Conservation (phyloP, 2,888 invertebrate genomes). For the Phania funesta region DNA sequence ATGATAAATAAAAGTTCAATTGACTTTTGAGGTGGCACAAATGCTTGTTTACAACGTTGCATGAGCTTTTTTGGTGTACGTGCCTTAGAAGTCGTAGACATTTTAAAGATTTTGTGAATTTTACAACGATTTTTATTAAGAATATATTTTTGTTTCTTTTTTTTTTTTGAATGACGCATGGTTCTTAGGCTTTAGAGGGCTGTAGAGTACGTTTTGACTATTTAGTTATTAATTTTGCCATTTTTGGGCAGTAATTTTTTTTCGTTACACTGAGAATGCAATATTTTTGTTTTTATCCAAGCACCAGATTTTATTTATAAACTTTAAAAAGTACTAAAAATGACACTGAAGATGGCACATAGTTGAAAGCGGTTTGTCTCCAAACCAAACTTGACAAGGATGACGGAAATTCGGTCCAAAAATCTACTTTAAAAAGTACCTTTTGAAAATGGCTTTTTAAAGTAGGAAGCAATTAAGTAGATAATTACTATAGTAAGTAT, state of each 20-base stretch:
- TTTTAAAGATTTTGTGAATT: not conserved
- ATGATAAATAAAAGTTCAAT: constrained; percentile 58
- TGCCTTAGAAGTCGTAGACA: not conserved
- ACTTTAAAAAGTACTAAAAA: no score
- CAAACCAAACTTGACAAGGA: no score
- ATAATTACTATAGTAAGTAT: no score
- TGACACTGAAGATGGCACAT: no score
- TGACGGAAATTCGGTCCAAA: no score
- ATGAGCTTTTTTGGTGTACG: constrained; percentile 4
- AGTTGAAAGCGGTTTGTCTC: no score
- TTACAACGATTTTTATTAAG: not conserved
- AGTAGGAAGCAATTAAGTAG: no score
- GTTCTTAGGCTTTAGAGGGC: no score
- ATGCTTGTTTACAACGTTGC: not conserved
- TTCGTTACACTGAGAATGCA: not conserved
- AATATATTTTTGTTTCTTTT: not conserved
- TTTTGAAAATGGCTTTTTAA: no score
- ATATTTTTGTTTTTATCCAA: not conserved
- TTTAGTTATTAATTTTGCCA: not conserved
- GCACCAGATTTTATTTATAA: not conserved
- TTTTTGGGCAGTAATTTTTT: not conserved
- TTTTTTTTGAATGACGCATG: not conserved
- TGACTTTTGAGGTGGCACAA: no score
- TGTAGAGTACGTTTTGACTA: not conserved
- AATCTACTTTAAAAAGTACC: no score